Percentiles rank a stretch among this genome's conserved stretches.
phyloP scores from a whole-genome alignment of 1,140 invertebrate species.

The Linepithema humile region DNA sequence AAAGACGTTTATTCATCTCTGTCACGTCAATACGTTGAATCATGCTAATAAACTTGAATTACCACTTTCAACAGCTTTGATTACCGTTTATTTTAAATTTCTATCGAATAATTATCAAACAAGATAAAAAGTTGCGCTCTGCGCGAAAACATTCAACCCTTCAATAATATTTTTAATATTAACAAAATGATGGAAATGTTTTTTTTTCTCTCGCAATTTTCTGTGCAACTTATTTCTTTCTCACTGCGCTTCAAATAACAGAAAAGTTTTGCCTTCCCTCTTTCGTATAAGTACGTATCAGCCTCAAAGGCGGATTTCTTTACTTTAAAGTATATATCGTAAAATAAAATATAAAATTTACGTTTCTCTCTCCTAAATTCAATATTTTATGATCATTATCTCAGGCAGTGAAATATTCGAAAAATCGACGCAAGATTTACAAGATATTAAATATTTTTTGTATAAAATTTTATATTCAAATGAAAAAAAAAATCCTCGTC shows the following conservation, averaged over 20 bases:
- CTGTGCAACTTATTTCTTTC: neutral
- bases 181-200: neutral
- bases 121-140: neutral
- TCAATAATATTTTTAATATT: neutral
- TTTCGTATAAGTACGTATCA: too few relatives aligned
- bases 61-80: neutral
- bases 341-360: neutral
- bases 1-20: neutral
- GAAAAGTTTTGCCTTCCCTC: too few relatives aligned
- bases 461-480: neutral
- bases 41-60: neutral
- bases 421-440: neutral
- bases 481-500: neutral
- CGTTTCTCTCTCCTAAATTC: neutral
- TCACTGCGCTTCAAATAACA: too few relatives aligned
- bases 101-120: neutral
- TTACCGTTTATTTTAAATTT: neutral
- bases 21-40: neutral
- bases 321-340: neutral
- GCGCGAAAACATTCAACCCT: neutral
- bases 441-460: neutral
- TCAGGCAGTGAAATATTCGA: too few relatives aligned
- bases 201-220: neutral
- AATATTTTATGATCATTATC: neutral
- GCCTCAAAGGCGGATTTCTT: neutral